Base-by-base conservation (phyloP, 2,113 vertebrate genomes). In the Tenebrosternarchus preto region DNA sequence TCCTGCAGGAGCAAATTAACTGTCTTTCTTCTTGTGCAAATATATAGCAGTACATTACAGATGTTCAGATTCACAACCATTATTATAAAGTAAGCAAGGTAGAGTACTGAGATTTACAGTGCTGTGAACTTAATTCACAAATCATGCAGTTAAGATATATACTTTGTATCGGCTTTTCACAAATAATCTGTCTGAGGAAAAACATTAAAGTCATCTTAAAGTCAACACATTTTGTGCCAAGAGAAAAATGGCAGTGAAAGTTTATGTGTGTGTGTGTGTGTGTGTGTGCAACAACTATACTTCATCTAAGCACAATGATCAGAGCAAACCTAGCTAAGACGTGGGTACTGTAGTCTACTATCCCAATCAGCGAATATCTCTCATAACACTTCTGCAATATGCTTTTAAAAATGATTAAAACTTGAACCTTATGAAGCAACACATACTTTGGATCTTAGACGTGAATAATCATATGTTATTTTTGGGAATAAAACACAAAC, bases 401-500 rank as follows among this genome's bases (percentile, higher is more conserved):
- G 25, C 4, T n/a, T 78, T 78, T 43, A 70, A 57, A 78, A 70
- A 33, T 33, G 46, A 25, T 15, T 50, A 78, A 72, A 70, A 33
- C 53, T 12, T 78, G 36, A 71, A 12, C 43, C 66, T 50, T 71
- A 60, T 70, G n/a, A 50, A 78, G 31, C 9, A 53, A 70, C 57
- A 39, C 69, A n/a, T 66, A 77, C 64, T 60, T 60, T 71, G 27
- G 77, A 70, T 39, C 22, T 70, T 70, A 60, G 77, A 55, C 25
- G 17, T 61, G 61, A 78, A 70, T 78, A 60, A 70, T 78, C 8
- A 9, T 43, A 78, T 69, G 27, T 77, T 50, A 69, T 31, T 64
- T 57, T 57, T 60, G 43, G 60, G 57, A 72, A 60, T 56, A 73
- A 27, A 78, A 50, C 24, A 72, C 24, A 59, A 31, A 76, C 59